Evolutionary conservation across 2,113 vertebrate genomes (phyloP).

Genomic region (Pangasianodon hypophthalmus): DNA sequence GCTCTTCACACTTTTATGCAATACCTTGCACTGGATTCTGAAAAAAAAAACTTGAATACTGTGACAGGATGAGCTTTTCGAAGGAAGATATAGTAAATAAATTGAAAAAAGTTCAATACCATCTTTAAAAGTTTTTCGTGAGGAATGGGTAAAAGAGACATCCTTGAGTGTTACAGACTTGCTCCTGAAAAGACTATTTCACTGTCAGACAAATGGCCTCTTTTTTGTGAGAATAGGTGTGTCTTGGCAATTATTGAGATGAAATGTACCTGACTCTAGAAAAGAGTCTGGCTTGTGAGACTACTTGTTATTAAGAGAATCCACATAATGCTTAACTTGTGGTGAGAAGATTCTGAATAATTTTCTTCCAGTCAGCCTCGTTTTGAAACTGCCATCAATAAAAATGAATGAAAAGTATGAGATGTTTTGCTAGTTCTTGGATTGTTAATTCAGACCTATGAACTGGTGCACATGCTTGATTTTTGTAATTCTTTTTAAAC

Average conservation of each 20-base stretch:
- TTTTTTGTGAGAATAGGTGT: not conserved
- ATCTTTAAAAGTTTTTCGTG: not conserved
- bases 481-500: slow-evolving; percentile 23
- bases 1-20: not conserved
- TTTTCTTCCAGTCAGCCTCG: not conserved
- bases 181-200: not conserved
- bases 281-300: not conserved
- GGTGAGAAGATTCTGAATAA: not conserved
- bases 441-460: not conserved
- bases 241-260: not conserved
- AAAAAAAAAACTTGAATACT: not conserved
- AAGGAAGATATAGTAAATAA: not conserved
- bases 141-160: not conserved
- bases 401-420: not conserved
- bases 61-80: not conserved
- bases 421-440: not conserved
- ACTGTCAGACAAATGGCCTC: not conserved
- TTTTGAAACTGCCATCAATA: not conserved
- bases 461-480: not conserved
- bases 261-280: not conserved
- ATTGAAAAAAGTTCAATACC: not conserved
- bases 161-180: not conserved
- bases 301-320: not conserved
- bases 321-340: not conserved
- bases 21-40: not conserved